Conservation (phyloP, 2,797 vertebrate genomes). For the Gymnoscopelus braueri region DNA sequence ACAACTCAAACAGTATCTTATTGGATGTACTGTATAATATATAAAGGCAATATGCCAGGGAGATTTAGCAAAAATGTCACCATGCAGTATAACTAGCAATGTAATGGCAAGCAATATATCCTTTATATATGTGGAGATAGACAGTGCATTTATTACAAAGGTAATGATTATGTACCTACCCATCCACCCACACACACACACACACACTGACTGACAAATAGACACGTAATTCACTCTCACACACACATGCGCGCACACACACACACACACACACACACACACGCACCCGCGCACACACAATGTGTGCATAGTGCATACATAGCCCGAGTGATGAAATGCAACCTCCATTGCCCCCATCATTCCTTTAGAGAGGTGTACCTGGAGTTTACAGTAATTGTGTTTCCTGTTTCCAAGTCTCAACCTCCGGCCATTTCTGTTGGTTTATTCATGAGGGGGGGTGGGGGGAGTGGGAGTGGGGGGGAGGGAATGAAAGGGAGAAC, state of each 20-base stretch:
- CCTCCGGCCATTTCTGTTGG: slow-evolving; percentile 58
- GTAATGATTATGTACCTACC: too few species aligned
- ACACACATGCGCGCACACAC: not conserved
- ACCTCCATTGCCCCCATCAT: not conserved
- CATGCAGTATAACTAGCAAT: too few species aligned
- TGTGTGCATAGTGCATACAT: not conserved
- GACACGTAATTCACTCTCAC: not conserved
- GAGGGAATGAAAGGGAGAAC: slow-evolving; percentile 55
- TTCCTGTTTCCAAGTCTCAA: slow-evolving; percentile 68
- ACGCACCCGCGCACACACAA: not conserved
- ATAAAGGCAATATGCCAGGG: too few species aligned
- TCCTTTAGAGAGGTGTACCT: slow-evolving; percentile 41
- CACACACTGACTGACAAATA: too few species aligned
- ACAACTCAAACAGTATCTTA: too few species aligned
- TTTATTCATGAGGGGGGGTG: slow-evolving; percentile 73
- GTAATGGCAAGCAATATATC: too few species aligned
- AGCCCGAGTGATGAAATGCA: slow-evolving; percentile 17
- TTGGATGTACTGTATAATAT: too few species aligned
- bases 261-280: not conserved
- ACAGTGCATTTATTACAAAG: too few species aligned
- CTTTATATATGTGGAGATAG: too few species aligned
- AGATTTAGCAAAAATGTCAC: too few species aligned
- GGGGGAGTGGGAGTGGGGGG: slow-evolving; percentile 13
- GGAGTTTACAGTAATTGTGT: slow-evolving; percentile 68
- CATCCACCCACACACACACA: too few species aligned